A percentile compares a stretch with the other conserved stretches of the same genome.
These are phyloP conservation scores for Pangasius macronema DNA, from an alignment of 2,797 vertebrate genomes.

Conservation along the genomic window DNA sequence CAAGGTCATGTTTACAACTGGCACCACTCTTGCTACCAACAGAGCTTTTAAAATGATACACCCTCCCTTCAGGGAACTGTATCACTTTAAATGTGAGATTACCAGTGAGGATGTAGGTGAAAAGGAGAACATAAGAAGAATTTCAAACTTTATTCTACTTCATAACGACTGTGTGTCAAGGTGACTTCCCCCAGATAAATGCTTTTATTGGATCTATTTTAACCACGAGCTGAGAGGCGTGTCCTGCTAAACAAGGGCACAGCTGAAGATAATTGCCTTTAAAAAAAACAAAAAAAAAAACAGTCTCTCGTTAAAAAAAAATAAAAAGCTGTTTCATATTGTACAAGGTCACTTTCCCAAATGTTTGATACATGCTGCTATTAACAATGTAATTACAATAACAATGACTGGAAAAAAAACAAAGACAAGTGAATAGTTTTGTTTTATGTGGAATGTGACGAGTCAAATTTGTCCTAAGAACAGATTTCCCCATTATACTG, in stretches of 20 bases:
- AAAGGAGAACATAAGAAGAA: constrained; percentile 1
- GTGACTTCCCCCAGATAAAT: not conserved
- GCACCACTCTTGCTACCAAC: constrained; percentile 26
- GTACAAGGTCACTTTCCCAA: not conserved
- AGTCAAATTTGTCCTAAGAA: constrained; percentile 16
- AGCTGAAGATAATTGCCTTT: constrained; percentile 3
- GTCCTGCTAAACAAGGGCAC: constrained; percentile 5
- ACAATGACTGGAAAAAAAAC: not conserved
- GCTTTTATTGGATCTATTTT: constrained; percentile 29
- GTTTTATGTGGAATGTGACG: not conserved
- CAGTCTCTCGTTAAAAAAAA: constrained; percentile 10
- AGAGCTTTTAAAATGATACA: not conserved
- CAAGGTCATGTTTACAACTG: constrained; percentile 41
- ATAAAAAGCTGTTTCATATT: not conserved
- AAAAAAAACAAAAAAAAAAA: not conserved
- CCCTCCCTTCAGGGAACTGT: not conserved
- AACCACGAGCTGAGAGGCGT: constrained; percentile 15
- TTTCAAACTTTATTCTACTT: not conserved
- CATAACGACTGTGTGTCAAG: constrained; percentile 6
- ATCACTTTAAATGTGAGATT: not conserved
- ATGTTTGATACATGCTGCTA: not conserved
- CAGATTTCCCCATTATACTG: constrained; percentile 14
- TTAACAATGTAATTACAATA: not conserved
- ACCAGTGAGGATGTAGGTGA: not conserved
- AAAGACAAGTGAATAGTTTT: too few relatives aligned